Evolutionary conservation across 2,888 invertebrate genomes (phyloP).

Genomic region (Phortica magna): DNA sequence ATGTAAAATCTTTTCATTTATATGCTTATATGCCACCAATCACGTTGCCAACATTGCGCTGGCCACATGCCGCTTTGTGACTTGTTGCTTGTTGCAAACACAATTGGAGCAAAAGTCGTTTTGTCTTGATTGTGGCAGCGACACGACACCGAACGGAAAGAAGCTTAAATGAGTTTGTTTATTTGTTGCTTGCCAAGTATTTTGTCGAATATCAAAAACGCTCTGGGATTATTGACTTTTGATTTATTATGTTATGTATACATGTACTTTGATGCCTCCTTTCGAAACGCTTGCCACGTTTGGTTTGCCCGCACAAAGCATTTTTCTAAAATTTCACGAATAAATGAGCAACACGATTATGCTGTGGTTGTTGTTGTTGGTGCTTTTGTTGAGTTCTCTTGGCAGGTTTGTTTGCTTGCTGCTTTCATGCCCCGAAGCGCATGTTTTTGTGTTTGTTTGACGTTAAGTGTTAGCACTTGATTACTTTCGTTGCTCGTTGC

Average conservation of each 20-base stretch:
- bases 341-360: neutral
- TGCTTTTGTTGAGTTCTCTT: no score
- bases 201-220: slow-evolving; percentile 23
- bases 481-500: neutral
- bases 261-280: neutral
- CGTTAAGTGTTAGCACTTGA: slow-evolving; percentile 53
- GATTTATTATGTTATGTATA: slow-evolving; percentile 62
- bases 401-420: no score
- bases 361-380: neutral
- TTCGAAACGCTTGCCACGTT: neutral
- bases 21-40: slow-evolving; percentile 14
- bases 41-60: neutral
- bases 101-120: slow-evolving; percentile 1
- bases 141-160: neutral
- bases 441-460: slow-evolving; percentile 45
- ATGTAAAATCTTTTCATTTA: slow-evolving; percentile 34
- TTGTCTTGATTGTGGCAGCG: neutral
- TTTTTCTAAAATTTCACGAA: neutral
- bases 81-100: neutral
- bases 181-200: neutral
- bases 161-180: neutral
- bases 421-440: slow-evolving; percentile 42
- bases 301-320: neutral
- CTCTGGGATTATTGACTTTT: slow-evolving; percentile 60
- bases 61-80: neutral